Evolutionary conservation across 2,888 invertebrate genomes (phyloP), one percentile per base, ranked within the genome.

Genomic region (Tupiocoris notatus): DNA sequence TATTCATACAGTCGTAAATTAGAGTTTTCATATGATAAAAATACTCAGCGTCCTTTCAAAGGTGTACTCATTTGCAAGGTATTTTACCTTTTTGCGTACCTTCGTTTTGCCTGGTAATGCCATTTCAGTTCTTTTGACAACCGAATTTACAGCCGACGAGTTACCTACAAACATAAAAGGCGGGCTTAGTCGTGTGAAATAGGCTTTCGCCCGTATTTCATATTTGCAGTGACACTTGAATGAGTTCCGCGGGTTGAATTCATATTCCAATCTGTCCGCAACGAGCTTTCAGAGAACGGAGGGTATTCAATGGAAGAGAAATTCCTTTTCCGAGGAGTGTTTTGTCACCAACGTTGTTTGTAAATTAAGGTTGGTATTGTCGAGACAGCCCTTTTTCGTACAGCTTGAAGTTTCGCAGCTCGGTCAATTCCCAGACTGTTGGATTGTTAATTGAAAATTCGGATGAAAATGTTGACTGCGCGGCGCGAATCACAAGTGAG

Each of bases 1-100:
- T 23, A 70, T 70, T 70, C 70, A 70, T 70, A 58, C 58, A 70
- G 59, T 59, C 59, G 59, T 70, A 70, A 70, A 70, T 70, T 70
- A 17, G n/a, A 25, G 23, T n/a, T n/a, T n/a, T 22, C 17, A 70
- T 58, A 70, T 70, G 57, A 70, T 70, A 58, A n/a, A n/a, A 59
- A 70, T 70, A 70, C 58, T 70, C 25, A 70, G 23, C 23, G 12
- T 24, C 59, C 18, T 18, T 22, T 59, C 21, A 23, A 54, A 57
- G 57, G 54, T 39, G 1, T 39, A 25, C 54, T 20, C 17, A 39
- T 39, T 39, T 20, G 57, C 54, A 59, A 18, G 25, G 70, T 24
- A 59, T 59, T 70, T 70, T 59, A 70, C 59, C 59, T 59, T n/a
- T n/a, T 16, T 18, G 64, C 23, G 24, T 12, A 64, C 64, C 68